phyloP scores from a whole-genome alignment of 2,888 invertebrate species.

The Scaptomyza polygonia region DNA sequence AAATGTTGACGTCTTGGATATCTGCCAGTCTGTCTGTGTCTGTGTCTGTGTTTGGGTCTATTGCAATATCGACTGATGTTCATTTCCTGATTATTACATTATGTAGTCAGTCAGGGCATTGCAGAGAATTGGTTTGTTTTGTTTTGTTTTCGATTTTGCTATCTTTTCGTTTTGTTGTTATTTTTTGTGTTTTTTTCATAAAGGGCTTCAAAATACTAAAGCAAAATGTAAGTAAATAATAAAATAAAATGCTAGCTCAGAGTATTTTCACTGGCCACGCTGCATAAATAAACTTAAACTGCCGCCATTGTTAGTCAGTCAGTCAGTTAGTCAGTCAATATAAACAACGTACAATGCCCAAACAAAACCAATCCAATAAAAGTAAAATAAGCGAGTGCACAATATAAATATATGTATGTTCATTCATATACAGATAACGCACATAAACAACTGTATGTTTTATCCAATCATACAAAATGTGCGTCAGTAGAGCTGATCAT shows the following conservation, averaged over 20 bases:
- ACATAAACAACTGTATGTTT: constrained; percentile 49
- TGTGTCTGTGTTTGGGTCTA: constrained; percentile 43
- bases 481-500: constrained; percentile 51
- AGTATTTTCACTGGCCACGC: constrained; percentile 47
- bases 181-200: constrained; percentile 22
- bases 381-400: constrained; percentile 64
- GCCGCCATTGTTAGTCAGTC: constrained; percentile 41
- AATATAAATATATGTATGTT: constrained; percentile 60
- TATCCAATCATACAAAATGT: constrained; percentile 43
- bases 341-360: constrained; percentile 65
- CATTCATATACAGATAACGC: constrained; percentile 40
- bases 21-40: constrained; percentile 20
- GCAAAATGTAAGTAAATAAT: not conserved
- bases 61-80: constrained; percentile 62
- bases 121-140: constrained; percentile 35
- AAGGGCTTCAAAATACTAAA: constrained; percentile 40
- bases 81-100: constrained; percentile 69
- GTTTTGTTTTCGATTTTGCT: constrained; percentile 19
- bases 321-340: constrained; percentile 49
- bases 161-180: constrained; percentile 19
- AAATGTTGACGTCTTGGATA: constrained; percentile 15
- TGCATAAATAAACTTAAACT: constrained; percentile 67
- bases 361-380: constrained; percentile 72
- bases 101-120: constrained; percentile 56
- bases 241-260: constrained; percentile 48